Conservation (phyloP, 2,113 vertebrate genomes). For the Connochaetes taurinus region DNA sequence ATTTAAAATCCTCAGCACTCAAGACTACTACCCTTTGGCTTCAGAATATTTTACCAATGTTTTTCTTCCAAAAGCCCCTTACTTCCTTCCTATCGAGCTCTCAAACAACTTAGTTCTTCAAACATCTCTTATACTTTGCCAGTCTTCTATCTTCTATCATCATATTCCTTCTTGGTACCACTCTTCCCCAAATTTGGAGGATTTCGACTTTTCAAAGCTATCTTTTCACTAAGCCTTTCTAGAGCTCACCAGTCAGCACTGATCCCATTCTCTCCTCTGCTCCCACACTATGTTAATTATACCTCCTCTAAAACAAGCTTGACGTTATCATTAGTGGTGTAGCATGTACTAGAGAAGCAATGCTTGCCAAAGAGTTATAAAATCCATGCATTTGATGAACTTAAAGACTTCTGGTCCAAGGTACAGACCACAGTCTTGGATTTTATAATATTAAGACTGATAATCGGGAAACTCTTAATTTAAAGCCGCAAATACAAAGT, state of each 20-base stretch:
- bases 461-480: background rate
- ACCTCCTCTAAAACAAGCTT: background rate
- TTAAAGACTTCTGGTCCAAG: background rate
- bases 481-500: background rate
- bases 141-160: background rate
- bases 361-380: background rate
- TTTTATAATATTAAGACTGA: background rate
- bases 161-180: background rate
- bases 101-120: background rate
- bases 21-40: background rate
- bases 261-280: background rate
- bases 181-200: background rate
- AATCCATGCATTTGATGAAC: background rate
- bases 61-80: background rate
- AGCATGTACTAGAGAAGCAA: background rate
- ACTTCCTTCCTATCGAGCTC: background rate
- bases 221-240: background rate
- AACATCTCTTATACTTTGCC: background rate
- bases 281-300: background rate
- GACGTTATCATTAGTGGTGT: background rate
- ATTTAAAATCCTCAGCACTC: background rate
- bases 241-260: background rate
- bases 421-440: background rate
- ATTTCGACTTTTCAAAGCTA: background rate
- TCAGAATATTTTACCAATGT: background rate